A percentile compares a stretch with the other conserved stretches of the same genome.
Evolutionary conservation across 2,888 invertebrate genomes (phyloP).

Genomic region (Sarcophaga subvicina): DNA sequence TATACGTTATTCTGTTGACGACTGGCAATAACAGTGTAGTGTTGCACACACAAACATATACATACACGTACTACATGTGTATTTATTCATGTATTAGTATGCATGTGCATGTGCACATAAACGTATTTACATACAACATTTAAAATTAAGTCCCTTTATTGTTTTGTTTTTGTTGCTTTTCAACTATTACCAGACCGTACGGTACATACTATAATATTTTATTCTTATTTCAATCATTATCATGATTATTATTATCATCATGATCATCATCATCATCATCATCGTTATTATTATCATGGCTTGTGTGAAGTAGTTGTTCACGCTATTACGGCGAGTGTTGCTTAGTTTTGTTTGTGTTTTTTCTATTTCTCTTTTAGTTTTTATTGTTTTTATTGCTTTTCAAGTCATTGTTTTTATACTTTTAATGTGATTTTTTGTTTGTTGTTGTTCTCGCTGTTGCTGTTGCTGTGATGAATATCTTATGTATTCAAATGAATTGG

Average conservation of each 20-base stretch:
- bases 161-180: conserved; percentile 33
- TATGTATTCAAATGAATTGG: conserved; percentile 32
- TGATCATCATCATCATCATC: not conserved
- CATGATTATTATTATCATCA: conserved; percentile 24
- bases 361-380: conserved; percentile 8
- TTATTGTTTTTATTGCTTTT: not conserved
- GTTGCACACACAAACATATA: too few relatives aligned
- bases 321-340: conserved; percentile 36
- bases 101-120: not conserved
- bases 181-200: too few relatives aligned
- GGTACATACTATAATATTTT: too few relatives aligned
- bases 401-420: too few relatives aligned
- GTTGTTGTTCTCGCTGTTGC: conserved; percentile 5
- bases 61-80: too few relatives aligned
- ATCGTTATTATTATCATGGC: conserved; percentile 34
- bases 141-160: conserved; percentile 11
- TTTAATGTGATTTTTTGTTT: not conserved
- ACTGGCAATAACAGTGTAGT: too few relatives aligned
- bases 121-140: too few relatives aligned
- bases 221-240: too few relatives aligned
- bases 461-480: conserved; percentile 63
- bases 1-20: too few relatives aligned
- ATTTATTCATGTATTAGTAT: not conserved
- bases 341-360: conserved; percentile 19
- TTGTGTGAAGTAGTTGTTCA: conserved; percentile 43